These are phyloP conservation scores for Hedychridium roseum DNA, from an alignment of 2,888 invertebrate species.

Conservation along the genomic window DNA sequence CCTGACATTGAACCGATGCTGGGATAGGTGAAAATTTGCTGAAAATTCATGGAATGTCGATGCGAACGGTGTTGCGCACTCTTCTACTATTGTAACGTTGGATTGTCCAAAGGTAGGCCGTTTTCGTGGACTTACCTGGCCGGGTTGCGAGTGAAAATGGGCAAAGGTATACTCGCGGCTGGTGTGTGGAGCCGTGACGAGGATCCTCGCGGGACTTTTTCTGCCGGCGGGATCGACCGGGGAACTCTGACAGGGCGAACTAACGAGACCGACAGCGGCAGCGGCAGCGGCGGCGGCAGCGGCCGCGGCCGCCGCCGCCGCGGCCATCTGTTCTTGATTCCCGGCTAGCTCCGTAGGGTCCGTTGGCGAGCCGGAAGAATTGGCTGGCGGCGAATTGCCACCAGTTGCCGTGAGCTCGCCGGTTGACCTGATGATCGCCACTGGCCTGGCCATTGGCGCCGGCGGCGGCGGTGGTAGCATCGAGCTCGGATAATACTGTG, in stretches of 20 bases:
- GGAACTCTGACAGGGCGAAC: conserved; percentile 60
- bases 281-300: too few species aligned
- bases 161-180: conserved; percentile 84
- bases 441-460: conserved; percentile 95
- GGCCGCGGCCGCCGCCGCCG: conserved; percentile 60
- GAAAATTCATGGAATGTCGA: conserved; percentile 57
- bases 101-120: too few species aligned
- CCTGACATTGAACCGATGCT: conserved; percentile 87
- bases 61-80: too few species aligned
- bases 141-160: conserved; percentile 92
- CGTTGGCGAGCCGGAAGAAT: conserved; percentile 65
- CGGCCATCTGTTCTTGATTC: conserved; percentile 50
- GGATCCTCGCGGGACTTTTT: conserved; percentile 61
- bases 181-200: conserved; percentile 65
- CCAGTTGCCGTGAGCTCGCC: conserved; percentile 70
- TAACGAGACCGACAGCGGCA: conserved; percentile 60
- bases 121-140: conserved; percentile 74
- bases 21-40: conserved; percentile 91
- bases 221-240: conserved; percentile 54
- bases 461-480: conserved; percentile 96
- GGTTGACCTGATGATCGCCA: conserved; percentile 93
- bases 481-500: conserved; percentile 88
- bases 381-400: conserved; percentile 71
- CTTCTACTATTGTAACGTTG: too few species aligned
- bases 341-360: conserved; percentile 56